Percentiles rank a stretch among this genome's conserved stretches.
Evolutionary conservation across 2,113 vertebrate genomes (phyloP).

Genomic region (Arvicanthis niloticus): DNA sequence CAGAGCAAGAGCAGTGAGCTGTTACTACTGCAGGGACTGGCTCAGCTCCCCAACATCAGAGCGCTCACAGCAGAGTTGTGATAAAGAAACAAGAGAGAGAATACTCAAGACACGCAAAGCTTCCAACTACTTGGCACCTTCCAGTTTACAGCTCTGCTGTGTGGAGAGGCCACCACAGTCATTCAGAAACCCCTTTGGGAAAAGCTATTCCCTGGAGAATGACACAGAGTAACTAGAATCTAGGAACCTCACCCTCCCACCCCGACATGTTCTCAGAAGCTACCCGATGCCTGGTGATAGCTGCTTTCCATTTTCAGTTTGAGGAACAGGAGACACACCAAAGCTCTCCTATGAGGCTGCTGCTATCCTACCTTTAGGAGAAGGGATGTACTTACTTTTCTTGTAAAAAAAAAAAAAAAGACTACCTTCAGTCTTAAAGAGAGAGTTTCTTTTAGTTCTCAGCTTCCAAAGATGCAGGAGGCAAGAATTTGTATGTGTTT

Average conservation of each 20-base stretch:
- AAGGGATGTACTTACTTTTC: slow-evolving; percentile 12
- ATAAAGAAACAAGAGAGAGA: background rate
- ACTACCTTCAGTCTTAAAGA: background rate
- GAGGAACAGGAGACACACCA: background rate
- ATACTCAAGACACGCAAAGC: background rate
- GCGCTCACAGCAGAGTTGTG: background rate
- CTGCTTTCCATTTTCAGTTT: background rate
- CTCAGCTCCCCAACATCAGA: background rate
- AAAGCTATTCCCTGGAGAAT: background rate
- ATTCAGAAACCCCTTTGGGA: background rate
- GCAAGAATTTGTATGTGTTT: background rate
- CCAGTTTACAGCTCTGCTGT: background rate
- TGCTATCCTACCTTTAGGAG: background rate
- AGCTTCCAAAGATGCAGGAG: background rate
- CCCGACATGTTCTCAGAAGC: background rate
- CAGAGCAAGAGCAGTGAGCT: background rate
- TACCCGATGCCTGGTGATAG: background rate
- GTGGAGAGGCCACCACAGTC: background rate
- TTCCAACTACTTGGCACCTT: background rate
- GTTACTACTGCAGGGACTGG: background rate
- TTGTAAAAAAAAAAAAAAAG: background rate
- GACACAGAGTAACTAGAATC: background rate
- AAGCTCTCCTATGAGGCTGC: background rate
- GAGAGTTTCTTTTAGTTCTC: background rate
- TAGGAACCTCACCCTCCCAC: background rate